Conservation (phyloP, 2,888 invertebrate species). For the Drosophila paracracens region DNA sequence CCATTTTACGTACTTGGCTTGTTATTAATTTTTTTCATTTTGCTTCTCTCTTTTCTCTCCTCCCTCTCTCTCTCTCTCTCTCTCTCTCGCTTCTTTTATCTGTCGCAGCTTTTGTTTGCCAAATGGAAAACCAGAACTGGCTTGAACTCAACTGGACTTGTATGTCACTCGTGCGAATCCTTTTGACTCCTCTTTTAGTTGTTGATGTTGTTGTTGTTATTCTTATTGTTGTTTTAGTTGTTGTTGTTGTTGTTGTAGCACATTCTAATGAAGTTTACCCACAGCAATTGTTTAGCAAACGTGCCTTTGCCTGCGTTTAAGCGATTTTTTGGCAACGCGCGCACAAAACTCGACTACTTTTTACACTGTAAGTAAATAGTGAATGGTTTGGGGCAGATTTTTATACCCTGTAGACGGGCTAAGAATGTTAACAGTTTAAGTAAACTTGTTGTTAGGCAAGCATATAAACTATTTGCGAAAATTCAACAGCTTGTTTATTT, state of each 20-base stretch:
- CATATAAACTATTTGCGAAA: not conserved
- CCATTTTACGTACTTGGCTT: constrained; percentile 67
- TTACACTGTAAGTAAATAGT: constrained; percentile 18
- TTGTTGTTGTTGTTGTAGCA: constrained; percentile 53
- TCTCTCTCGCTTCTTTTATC: not conserved
- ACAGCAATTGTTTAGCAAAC: constrained; percentile 84
- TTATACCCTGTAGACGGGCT: constrained; percentile 3
- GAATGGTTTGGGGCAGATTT: not conserved
- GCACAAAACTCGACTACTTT: constrained; percentile 69
- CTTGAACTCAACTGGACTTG: constrained; percentile 53
- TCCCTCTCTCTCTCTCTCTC: not conserved
- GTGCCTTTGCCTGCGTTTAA: constrained; percentile 82
- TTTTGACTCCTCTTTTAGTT: constrained; percentile 8
- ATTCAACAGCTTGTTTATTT: not conserved
- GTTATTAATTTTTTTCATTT: constrained; percentile 59
- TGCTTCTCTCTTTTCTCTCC: constrained; percentile 6
- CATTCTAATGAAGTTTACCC: constrained; percentile 83
- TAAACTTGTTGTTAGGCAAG: not conserved
- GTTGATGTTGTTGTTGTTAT: constrained; percentile 29
- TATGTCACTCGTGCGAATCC: constrained; percentile 68
- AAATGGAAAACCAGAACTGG: constrained; percentile 23
- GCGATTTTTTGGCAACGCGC: constrained; percentile 78
- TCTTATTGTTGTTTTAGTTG: constrained; percentile 30
- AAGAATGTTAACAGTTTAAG: not conserved
- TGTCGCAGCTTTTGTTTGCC: constrained; percentile 40